Conservation (phyloP, 2,113 vertebrate genomes). For the Maccullochella peelii region DNA sequence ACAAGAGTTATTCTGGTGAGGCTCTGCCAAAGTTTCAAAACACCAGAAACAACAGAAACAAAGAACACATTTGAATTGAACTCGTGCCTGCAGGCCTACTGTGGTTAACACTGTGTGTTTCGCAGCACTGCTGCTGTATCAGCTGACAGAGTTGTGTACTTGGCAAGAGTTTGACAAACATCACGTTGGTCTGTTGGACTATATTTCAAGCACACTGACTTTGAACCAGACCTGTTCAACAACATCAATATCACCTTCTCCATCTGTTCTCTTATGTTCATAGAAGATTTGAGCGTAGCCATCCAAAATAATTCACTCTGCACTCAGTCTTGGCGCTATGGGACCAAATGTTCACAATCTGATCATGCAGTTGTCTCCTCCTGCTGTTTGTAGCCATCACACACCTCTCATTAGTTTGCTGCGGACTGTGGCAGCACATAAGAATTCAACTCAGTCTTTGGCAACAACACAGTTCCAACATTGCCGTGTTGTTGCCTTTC, state of each 20-base stretch:
- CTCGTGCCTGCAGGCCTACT: constrained; percentile 11
- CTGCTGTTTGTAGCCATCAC: constrained; percentile 44
- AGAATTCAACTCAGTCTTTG: constrained; percentile 28
- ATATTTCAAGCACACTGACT: constrained; percentile 28
- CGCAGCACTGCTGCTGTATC: constrained; percentile 16
- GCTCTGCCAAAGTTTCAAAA: constrained; percentile 19
- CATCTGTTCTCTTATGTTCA: constrained; percentile 35
- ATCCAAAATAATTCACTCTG: constrained; percentile 38
- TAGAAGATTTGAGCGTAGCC: constrained; percentile 22
- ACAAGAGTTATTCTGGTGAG: constrained; percentile 8
- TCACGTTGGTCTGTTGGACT: constrained; percentile 19
- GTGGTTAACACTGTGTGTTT: constrained; percentile 14
- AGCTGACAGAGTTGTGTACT: constrained; percentile 4
- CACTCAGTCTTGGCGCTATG: not conserved
- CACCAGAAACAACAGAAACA: not conserved
- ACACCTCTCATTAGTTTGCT: constrained; percentile 48
- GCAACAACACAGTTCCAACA: not conserved
- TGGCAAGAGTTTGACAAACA: constrained; percentile 35
- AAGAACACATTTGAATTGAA: constrained; percentile 23
- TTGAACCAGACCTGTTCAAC: constrained; percentile 30
- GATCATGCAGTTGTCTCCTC: constrained; percentile 60
- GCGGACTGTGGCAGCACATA: constrained; percentile 30
- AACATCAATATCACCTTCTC: constrained; percentile 35
- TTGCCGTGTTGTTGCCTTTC: constrained; percentile 27
- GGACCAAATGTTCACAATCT: constrained; percentile 47